Evolutionary conservation across 2,797 vertebrate genomes (phyloP), one percentile per base, ranked within the genome.

Genomic region (Acomys russatus): DNA sequence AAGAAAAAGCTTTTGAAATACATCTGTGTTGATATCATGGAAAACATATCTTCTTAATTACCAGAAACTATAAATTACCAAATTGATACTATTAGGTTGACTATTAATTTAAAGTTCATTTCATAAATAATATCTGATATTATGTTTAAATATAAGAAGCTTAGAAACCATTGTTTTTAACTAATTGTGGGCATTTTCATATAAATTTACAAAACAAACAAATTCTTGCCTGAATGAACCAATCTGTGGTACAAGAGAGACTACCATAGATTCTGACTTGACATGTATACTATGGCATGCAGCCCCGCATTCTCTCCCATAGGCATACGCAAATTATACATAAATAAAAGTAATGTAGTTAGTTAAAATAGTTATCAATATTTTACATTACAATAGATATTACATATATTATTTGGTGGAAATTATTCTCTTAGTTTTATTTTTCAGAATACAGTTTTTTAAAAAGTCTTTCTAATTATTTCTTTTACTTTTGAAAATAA

Each of bases 1-100:
- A 35, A 3, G 84, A 94, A 88, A 80, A 77, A 33, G 2, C 59
- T 66, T 86, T 94, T 73, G 49, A 91, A 91, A 70, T 59, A 77
- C 30, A 25, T 56, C 2, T 23, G 0, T 30, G 23, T 63, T 49
- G 9, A 71, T 91, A 51, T 61, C 74, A 88, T 4, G 4, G 20
- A 86, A 5, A 88, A 59, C 63, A n/a, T 14, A 66, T 89, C 59
- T 63, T 91, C 6, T 9, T 84, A 59, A 44, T 94, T 66, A 12
- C 10, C 44, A 79, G 10, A 4, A 64, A 30, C n/a, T 79, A 17
- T 18, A 76, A 66, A 73, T 83, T 79, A 80, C 3, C 11, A 49
- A 0, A 38, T 54, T 94, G 6, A 33, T n/a, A 59, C 8, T 70
- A 83, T 56, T 77, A 82, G 10, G 35, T 33, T 93, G 15, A 88